Conservation (phyloP, 2,888 invertebrate species). For the Trachelus troglodyta region DNA sequence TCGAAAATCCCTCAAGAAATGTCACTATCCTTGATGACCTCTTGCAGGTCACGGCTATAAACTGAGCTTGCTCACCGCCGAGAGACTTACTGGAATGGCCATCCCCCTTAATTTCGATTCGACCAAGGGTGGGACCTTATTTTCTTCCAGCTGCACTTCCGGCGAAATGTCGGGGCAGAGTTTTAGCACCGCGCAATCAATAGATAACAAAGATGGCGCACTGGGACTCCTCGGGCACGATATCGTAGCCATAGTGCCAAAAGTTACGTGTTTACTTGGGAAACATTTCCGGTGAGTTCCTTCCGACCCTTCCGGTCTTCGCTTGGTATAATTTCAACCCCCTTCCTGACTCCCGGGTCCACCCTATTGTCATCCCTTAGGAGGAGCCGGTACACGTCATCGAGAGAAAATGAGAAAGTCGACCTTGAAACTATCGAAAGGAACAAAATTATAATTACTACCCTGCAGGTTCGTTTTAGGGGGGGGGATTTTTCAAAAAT, state of each 20-base stretch:
- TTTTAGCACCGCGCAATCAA: conserved; percentile 48
- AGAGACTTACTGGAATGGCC: conserved; percentile 40
- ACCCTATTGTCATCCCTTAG: too few species aligned
- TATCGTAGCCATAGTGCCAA: conserved; percentile 1
- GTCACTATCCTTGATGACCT: conserved; percentile 41
- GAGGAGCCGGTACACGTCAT: too few species aligned
- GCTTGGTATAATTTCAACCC: too few species aligned
- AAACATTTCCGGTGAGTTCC: not conserved
- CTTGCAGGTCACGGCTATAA: conserved; percentile 45
- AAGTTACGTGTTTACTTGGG: conserved; percentile 7
- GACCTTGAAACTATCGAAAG: too few species aligned
- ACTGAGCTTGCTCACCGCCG: conserved; percentile 28
- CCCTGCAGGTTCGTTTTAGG: too few species aligned
- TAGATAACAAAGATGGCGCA: conserved; percentile 33
- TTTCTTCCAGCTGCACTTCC: conserved; percentile 25
- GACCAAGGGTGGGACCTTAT: conserved; percentile 21
- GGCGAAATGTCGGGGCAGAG: conserved; percentile 47
- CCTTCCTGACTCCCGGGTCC: too few species aligned
- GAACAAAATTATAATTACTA: too few species aligned
- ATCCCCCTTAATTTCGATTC: conserved; percentile 38
- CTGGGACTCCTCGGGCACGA: conserved; percentile 20
- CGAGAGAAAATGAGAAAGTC: too few species aligned
- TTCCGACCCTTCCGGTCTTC: too few species aligned
- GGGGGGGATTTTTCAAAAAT: not conserved
- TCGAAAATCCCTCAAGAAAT: conserved; percentile 39